Conservation (phyloP, 2,113 vertebrate genomes). For the Pseudorasbora parva region DNA sequence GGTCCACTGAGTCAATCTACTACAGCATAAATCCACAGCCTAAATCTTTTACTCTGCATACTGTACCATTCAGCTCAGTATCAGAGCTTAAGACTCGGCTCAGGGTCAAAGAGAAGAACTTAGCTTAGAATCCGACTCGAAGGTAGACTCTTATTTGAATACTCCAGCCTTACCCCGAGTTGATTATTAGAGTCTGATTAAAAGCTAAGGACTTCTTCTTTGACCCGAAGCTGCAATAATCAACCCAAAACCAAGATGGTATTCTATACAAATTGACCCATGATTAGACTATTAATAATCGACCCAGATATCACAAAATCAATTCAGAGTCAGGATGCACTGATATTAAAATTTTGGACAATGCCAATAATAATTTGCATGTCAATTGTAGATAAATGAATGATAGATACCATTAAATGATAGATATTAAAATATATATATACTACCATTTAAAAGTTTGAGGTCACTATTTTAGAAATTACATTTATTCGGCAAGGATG, state of each 20-base stretch:
- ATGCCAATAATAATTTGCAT: not conserved
- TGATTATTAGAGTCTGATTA: no score
- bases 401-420: not conserved
- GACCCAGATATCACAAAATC: not conserved
- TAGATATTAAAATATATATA: not conserved
- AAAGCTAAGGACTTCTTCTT: no score
- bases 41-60: not conserved
- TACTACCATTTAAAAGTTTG: no score
- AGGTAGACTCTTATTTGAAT: no score
- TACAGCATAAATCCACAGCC: slow-evolving; percentile 10
- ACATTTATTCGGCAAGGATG: not conserved
- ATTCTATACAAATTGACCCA: not conserved
- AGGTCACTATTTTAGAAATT: no score
- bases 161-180: no score
- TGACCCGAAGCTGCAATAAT: not conserved
- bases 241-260: not conserved
- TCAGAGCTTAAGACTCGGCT: slow-evolving; percentile 20
- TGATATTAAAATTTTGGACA: not conserved
- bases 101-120: not conserved
- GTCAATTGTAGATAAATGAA: no score
- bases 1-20: slow-evolving; percentile 15
- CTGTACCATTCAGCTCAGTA: slow-evolving; percentile 10
- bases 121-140: slow-evolving; percentile 13
- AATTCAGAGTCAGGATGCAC: not conserved
- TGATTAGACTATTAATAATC: no score